Conservation (phyloP, 1,140 invertebrate genomes). For the Tetramorium parvispinum region DNA sequence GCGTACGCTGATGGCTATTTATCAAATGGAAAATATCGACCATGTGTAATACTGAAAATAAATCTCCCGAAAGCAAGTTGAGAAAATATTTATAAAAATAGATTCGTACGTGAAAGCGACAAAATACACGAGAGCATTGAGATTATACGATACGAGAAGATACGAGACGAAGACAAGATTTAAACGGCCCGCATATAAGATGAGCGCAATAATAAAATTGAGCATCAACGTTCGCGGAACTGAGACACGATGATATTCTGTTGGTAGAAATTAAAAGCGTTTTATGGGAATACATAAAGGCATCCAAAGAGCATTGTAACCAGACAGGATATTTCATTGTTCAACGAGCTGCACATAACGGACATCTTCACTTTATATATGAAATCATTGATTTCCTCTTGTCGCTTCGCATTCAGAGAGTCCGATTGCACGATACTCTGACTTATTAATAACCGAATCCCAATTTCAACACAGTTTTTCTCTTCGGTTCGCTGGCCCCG, state of each 20-base stretch:
- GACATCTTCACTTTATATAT: constrained; percentile 40
- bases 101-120: neutral
- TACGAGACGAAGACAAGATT: neutral
- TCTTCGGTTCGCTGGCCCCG: neutral
- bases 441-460: constrained; percentile 41
- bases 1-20: neutral
- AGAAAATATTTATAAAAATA: neutral
- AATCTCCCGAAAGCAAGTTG: neutral
- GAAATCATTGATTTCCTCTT: constrained; percentile 56
- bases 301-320: constrained; percentile 7
- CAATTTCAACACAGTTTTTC: constrained; percentile 14
- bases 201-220: neutral
- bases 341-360: neutral
- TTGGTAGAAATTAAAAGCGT: constrained; percentile 6
- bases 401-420: constrained; percentile 3
- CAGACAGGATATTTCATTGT: constrained; percentile 35
- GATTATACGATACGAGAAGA: neutral
- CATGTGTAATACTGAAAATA: neutral
- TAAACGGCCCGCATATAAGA: neutral
- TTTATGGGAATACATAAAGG: constrained; percentile 24
- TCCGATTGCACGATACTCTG: neutral
- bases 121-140: neutral
- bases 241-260: neutral
- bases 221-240: no score
- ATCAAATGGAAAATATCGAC: neutral